These are phyloP conservation scores for Heliconius hermathena DNA, from an alignment of 1,140 invertebrate genomes.

Conservation along the genomic window DNA sequence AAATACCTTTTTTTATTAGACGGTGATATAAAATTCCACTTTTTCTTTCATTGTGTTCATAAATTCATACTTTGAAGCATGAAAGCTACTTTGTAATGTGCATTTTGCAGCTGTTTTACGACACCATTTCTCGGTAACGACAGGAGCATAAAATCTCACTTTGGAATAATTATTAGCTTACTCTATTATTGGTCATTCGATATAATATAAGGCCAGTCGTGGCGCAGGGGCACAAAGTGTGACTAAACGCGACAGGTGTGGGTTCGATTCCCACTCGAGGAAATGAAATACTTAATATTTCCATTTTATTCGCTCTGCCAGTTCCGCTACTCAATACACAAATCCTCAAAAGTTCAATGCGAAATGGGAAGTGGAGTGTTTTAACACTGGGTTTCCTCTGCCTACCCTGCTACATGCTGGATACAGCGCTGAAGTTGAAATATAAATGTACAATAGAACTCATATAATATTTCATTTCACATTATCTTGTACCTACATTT, in stretches of 20 bases:
- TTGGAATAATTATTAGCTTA: neutral
- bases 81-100: slow-evolving; percentile 1
- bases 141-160: neutral
- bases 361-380: too few species aligned
- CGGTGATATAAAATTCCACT: neutral
- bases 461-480: neutral
- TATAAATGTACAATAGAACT: neutral
- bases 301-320: too few species aligned
- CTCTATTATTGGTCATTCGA: neutral
- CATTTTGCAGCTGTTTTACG: slow-evolving; percentile 10
- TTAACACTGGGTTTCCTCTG: too few species aligned
- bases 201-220: neutral
- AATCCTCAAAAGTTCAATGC: too few species aligned
- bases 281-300: too few species aligned
- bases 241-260: too few species aligned
- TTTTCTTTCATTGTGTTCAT: neutral
- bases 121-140: slow-evolving; percentile 1
- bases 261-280: too few species aligned
- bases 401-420: too few species aligned
- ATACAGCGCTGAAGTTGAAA: too few species aligned
- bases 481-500: neutral
- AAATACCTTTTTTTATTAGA: neutral
- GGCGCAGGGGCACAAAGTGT: too few species aligned
- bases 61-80: slow-evolving; percentile 6
- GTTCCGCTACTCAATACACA: too few species aligned